Base-by-base conservation (phyloP, 2,797 vertebrate genomes). In the Eurystomus glaucurus region DNA sequence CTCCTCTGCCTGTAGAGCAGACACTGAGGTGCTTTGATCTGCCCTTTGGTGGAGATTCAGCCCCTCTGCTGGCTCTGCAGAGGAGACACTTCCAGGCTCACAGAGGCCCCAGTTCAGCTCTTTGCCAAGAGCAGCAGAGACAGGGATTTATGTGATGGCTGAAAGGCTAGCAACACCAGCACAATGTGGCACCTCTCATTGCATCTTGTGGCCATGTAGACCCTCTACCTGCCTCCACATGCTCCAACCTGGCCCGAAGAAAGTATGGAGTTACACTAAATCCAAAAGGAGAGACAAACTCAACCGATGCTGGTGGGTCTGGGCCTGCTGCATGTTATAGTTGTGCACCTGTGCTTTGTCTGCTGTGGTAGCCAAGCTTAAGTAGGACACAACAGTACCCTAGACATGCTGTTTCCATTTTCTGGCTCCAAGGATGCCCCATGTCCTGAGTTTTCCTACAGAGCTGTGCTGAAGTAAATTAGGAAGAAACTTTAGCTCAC, bases 341-440 rank as follows among this genome's bases (percentile, higher is more conserved):
- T 9, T 43, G 3, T 12, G 80, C 18, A 43, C 4, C 22, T 52
- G 8, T 37, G 21, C 33, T 84, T 71, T 80, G 11, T 68, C 78
- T 85, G 33, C 54, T 68, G 28, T 6, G 7, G 9, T 29, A 88
- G 16, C 7, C 35, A 88, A 76, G 31, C 28, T 62, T 69, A 82
- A 43, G 33, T 19, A 69, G 69, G 28, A 43, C 4, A 4, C 8
- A 74, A 58, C 25, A 31, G 5, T 51, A 37, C 65, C 39, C 29
- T n/a, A 57, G 6, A 39, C 7, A 15, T 7, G 11, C 28, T n/a
- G 6, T 31, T 68, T 75, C n/a, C 14, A 19, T 71, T 78, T 93
- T 11, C 29, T 51, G 19, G 1, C 9, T 85, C 20, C 0, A 0
- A 76, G 11, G 22, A 48, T 45, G 14, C 8, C 51, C 15, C 0